A percentile compares a stretch with the other conserved stretches of the same genome.
phyloP scores from a whole-genome alignment of 2,113 vertebrate genomes.

The Leptobrachium leishanense region DNA sequence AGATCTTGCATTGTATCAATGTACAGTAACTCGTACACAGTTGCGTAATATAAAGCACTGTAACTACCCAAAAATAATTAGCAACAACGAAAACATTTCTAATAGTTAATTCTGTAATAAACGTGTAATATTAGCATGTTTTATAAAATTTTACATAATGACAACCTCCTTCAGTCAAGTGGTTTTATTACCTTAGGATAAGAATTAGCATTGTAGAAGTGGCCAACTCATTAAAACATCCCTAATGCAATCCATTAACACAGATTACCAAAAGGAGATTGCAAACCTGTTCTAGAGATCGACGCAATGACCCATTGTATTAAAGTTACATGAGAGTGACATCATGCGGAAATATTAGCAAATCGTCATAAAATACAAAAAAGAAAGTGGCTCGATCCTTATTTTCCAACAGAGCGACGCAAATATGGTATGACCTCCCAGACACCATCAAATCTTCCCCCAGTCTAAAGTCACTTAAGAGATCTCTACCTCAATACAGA shows the following conservation, averaged over 20 bases:
- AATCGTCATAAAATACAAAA: background rate
- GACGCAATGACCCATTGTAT: conserved; percentile 41
- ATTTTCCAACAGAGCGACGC: no score
- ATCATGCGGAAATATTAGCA: conserved; percentile 7
- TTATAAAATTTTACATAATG: background rate
- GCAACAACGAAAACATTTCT: no score
- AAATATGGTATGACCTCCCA: no score
- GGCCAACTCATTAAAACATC: conserved; percentile 34
- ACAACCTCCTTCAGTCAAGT: conserved; percentile 2
- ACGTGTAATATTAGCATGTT: conserved; percentile 20
- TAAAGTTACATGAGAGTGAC: conserved; percentile 6
- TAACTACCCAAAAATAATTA: no score
- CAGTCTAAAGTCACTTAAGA: no score
- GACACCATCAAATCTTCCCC: no score
- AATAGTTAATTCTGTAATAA: background rate
- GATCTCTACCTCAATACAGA: no score
- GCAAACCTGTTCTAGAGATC: background rate
- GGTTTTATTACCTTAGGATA: conserved; percentile 30
- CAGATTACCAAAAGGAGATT: conserved; percentile 33
- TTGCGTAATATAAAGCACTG: no score
- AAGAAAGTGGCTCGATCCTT: no score
- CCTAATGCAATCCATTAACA: conserved; percentile 39
- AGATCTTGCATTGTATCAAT: no score
- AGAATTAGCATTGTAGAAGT: conserved; percentile 24
- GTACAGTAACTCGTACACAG: no score